Base-by-base conservation (phyloP, 2,113 vertebrate genomes). In the Hydropotes inermis region DNA sequence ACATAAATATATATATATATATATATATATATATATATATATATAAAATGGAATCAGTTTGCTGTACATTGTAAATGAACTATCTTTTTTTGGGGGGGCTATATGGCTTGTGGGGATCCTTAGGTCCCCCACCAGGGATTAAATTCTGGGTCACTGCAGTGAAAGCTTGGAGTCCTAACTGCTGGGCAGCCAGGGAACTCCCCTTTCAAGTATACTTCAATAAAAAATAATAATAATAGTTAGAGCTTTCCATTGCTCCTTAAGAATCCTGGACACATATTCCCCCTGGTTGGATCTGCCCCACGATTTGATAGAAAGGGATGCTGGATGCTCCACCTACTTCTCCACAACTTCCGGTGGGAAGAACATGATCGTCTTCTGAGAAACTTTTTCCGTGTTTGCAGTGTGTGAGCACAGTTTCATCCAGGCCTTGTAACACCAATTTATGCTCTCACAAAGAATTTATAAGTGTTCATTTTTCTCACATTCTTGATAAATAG, bases 331-430 rank as follows among this genome's bases (percentile, higher is more conserved):
- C 36, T 36, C 25, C 55, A 3, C 3, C 13, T 14, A 5, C 7
- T 55, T 87, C 54, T 23, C 58, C 6, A 39, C 60, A 76, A 15
- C 57, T 43, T 89, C 89, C 0, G 0, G 1, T 36, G 39, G 47
- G 45, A 27, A 84, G 61, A 74, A 57, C 1, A 0, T 13, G 25
- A 25, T 78, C 3, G 0, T 30, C 52, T 74, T 85, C 82, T 14
- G 45, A 74, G 16, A 52, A 25, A 64, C 9, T 74, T 43, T 13
- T 57, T 7, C 5, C 2, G 0, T 1, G 8, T 90, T 17, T 83
- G 30, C 0, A 1, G 8, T 4, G 6, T 0, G 9, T 30, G 3
- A 13, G 10, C 33, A 16, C 15, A 9, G 52, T 36, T 86, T 79
- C 33, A n/a, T 13, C 27, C 67, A 79, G 82, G 85, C 9, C 30